Conservation (phyloP, 2,797 vertebrate species). For the Pseudochromis fuscus region DNA sequence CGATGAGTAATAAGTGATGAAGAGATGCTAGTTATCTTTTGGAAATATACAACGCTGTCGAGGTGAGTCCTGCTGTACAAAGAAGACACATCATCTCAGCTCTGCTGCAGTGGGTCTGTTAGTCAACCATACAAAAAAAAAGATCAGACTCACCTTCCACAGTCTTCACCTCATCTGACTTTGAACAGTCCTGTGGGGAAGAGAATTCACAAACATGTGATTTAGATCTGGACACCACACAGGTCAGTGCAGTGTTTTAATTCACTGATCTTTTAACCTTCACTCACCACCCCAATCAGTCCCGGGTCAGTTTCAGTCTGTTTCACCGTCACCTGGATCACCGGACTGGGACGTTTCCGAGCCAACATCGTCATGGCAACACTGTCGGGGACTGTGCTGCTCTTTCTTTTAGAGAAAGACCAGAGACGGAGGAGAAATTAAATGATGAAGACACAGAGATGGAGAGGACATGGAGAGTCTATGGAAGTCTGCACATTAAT, state of each 20-base stretch:
- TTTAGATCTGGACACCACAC: background rate
- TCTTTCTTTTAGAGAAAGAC: slow-evolving; percentile 73
- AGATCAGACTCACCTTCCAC: slow-evolving; percentile 73
- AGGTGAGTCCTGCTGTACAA: background rate
- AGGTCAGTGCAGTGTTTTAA: background rate
- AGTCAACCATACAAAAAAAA: slow-evolving; percentile 28
- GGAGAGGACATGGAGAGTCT: background rate
- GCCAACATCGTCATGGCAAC: slow-evolving; percentile 84
- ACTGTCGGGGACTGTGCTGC: slow-evolving; percentile 85
- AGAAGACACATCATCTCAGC: background rate
- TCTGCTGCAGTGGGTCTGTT: background rate
- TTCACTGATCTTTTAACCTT: background rate
- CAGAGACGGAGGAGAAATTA: slow-evolving; percentile 9
- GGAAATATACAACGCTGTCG: background rate
- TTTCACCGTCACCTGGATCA: slow-evolving; percentile 89
- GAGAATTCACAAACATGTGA: slow-evolving; percentile 34
- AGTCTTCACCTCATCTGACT: slow-evolving; percentile 80
- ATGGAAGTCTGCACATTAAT: slow-evolving; percentile 10
- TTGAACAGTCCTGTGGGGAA: slow-evolving; percentile 79
- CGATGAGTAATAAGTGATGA: background rate
- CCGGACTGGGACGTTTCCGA: slow-evolving; percentile 85
- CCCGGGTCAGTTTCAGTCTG: slow-evolving; percentile 85
- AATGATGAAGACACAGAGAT: slow-evolving; percentile 1
- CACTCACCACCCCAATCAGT: slow-evolving; percentile 85
- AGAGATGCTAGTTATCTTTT: background rate